Base-by-base conservation (phyloP, 2,888 invertebrate species). In the Lasioglossum oenotherae region DNA sequence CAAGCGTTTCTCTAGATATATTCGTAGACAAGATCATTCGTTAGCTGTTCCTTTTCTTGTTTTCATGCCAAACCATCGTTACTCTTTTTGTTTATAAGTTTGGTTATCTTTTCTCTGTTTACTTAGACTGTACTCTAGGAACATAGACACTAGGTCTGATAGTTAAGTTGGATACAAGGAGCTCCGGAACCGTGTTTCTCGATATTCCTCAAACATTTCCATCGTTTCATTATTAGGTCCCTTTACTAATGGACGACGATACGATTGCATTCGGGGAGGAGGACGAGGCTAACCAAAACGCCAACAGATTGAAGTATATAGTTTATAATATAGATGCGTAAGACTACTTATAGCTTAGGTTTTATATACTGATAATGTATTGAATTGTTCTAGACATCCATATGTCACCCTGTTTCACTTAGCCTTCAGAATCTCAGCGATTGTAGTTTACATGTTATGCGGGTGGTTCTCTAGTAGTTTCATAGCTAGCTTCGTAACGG, bases 401-500 rank as follows among this genome's bases (percentile, higher is more conserved):
- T 97, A 98, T 95, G 98, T 99, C 88, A 98, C 98, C 57, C 97
- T 98, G 94, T 99, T 98, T 95, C 99, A 99, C 95, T 95, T 99
- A 88, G 96, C 97, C 87, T 99, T 99, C 96, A 97, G 99, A 80
- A 96, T 97, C 84, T 95, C 97, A 0, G 98, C 99, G 0, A 96
- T 99, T 38, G 95, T 98, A 49, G 97, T 98, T 31, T 99, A 99
- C 95, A 96, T 99, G 88, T 96, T 99, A 71, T 99, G 99, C 93
- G 97, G 98, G 12, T 97, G 97, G 97, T 98, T 99, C 96, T 98
- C 98, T 2, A 97, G 97, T 93, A 98, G 98, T 89, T 99, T 99
- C 95, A 99, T 99, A 87, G 97, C 98, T n/a, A 98, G 98, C 95
- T 99, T 99, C 96, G 98, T 99, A 73, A 96, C 97, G 49, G 97